Evolutionary conservation across 2,113 vertebrate genomes (phyloP), one percentile per base, ranked within the genome.

Genomic region (Planiliza haematocheilus): DNA sequence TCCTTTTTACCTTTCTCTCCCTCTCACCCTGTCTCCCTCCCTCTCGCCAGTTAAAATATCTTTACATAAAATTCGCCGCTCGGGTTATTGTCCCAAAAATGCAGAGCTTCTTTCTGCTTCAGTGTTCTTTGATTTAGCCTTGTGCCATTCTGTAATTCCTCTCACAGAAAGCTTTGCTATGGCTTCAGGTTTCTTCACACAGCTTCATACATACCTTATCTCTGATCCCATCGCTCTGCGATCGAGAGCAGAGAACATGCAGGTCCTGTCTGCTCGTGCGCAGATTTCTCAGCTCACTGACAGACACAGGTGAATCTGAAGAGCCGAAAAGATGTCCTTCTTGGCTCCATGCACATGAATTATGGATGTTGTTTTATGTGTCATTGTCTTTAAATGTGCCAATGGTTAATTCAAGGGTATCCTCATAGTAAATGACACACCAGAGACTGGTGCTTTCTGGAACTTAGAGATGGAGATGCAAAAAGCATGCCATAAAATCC

Each of bases 1-100:
- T 89, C 77, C 77, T 79, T 86, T 85, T 89, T 86, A 89, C 80
- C 67, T 88, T 81, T 80, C 85, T 67, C 69, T 82, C 75, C 71
- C 77, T 56, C 72, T 76, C 59, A 61, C 30, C 39, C 71, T 41
- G 16, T 66, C 56, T 43, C 74, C 36, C 65, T 61, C 62, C 12
- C 69, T 58, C 46, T 50, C 55, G 21, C 72, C 70, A 74, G 50
- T 82, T 67, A 43, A 52, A 81, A 70, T 73, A 82, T 85, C 76
- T 86, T 84, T 74, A 86, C 79, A 82, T 77, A 60, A 86, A 89
- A 82, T 51, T 68, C 42, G 7, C 24, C 7, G 21, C 67, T 64
- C 50, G 9, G 18, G 77, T 58, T 78, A 67, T 80, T 83, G 77
- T 81, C 66, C 49, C 2, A 53, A 66, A 76, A 59, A 52, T 58